A percentile compares a stretch with the other conserved stretches of the same genome.
These are phyloP conservation scores for Amphipoea lucens DNA, from an alignment of 2,888 invertebrate genomes.

Conservation along the genomic window DNA sequence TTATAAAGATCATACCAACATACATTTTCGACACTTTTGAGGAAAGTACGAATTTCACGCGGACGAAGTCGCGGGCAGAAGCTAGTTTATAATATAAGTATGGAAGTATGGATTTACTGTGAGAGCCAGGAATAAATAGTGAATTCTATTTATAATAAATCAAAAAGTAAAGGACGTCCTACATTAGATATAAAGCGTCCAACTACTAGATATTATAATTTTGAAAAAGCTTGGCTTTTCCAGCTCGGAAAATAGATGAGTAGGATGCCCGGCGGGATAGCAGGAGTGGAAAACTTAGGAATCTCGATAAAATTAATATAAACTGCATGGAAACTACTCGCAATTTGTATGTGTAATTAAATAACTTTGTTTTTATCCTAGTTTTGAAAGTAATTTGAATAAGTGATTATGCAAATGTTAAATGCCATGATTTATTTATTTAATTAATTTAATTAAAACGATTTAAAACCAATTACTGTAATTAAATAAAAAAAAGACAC, in stretches of 20 bases:
- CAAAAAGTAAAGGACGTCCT: neutral
- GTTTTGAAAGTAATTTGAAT: neutral
- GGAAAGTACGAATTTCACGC: too few relatives aligned
- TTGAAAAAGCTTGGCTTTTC: conserved; percentile 10
- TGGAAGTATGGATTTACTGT: neutral
- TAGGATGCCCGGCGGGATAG: conserved; percentile 15
- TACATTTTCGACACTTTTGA: too few relatives aligned
- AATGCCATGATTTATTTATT: neutral
- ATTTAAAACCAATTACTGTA: too few relatives aligned
- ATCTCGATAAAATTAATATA: conserved; percentile 29
- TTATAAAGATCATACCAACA: too few relatives aligned
- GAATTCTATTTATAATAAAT: neutral
- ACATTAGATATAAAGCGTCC: too few relatives aligned
- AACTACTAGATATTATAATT: conserved; percentile 23
- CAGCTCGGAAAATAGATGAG: conserved; percentile 19
- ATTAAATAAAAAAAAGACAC: too few relatives aligned
- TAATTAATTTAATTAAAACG: too few relatives aligned
- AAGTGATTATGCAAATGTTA: neutral
- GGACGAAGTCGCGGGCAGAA: too few relatives aligned
- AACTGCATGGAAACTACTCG: conserved; percentile 19
- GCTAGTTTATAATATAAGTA: neutral
- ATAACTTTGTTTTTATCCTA: neutral
- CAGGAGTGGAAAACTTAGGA: conserved; percentile 31
- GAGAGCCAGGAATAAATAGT: neutral
- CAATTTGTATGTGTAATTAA: neutral